Evolutionary conservation across 2,888 invertebrate species (phyloP).

Genomic region (Teleiodes luculella): DNA sequence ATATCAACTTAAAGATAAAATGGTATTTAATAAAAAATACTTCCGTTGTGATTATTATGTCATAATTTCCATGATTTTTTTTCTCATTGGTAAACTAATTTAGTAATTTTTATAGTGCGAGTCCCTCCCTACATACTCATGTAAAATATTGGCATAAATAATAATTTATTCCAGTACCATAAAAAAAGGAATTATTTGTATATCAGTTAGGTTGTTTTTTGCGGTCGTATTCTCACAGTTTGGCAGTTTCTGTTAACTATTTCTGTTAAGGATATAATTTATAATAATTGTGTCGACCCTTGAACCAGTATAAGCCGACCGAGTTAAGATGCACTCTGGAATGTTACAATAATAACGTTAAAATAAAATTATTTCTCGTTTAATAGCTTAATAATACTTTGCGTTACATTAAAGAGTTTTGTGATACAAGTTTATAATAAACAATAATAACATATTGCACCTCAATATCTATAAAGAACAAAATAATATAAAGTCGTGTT

Average conservation of each 20-base stretch:
- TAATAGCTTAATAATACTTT: conserved; percentile 16
- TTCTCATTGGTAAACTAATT: too few relatives aligned
- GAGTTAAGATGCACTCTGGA: conserved; percentile 52
- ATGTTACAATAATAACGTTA: conserved; percentile 40
- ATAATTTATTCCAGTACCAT: too few relatives aligned
- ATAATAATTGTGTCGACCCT: conserved; percentile 3
- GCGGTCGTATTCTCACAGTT: neutral
- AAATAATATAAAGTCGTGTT: conserved; percentile 27
- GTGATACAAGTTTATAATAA: neutral
- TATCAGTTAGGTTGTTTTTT: too few relatives aligned
- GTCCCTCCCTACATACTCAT: too few relatives aligned
- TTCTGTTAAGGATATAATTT: neutral
- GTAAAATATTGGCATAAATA: too few relatives aligned
- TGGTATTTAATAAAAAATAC: too few relatives aligned
- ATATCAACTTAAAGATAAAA: too few relatives aligned
- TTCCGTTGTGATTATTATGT: too few relatives aligned
- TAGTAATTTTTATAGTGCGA: too few relatives aligned
- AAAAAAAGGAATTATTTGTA: too few relatives aligned
- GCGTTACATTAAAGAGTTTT: conserved; percentile 4
- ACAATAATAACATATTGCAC: conserved; percentile 6
- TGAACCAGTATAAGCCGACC: conserved; percentile 39
- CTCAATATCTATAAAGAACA: conserved; percentile 13
- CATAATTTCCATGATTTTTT: too few relatives aligned
- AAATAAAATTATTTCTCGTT: neutral
- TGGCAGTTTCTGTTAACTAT: neutral